Conservation (phyloP, 2,797 vertebrate genomes). For the Sarcoramphus papa region DNA sequence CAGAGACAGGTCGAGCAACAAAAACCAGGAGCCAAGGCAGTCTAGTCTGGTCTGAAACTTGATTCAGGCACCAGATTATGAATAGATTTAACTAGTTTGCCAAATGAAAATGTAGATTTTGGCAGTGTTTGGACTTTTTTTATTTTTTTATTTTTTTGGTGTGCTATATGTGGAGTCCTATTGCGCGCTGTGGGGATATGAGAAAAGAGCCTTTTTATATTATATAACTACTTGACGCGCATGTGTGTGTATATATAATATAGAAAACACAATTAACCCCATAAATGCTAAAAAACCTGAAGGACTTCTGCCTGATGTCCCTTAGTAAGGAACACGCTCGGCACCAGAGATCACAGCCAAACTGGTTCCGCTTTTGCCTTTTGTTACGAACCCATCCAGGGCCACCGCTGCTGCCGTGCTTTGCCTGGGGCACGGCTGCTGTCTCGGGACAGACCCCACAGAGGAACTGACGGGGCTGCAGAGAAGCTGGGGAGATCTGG, state of each 20-base stretch:
- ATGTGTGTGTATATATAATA: slow-evolving; percentile 45
- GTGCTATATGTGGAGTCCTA: slow-evolving; percentile 75
- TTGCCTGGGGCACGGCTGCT: not conserved
- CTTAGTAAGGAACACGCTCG: not conserved
- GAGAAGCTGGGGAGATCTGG: not conserved
- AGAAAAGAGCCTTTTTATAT: slow-evolving; percentile 87
- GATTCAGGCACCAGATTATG: slow-evolving; percentile 83
- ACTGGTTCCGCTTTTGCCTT: not conserved
- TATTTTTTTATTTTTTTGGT: slow-evolving; percentile 68
- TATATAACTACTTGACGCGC: slow-evolving; percentile 81
- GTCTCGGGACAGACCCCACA: not conserved
- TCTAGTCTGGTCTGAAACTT: slow-evolving; percentile 82
- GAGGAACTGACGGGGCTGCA: too few relatives aligned
- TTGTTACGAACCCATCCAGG: not conserved
- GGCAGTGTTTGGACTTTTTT: slow-evolving; percentile 75
- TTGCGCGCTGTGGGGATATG: slow-evolving; percentile 72
- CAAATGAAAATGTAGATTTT: slow-evolving; percentile 93
- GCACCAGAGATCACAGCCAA: not conserved
- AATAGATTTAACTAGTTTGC: slow-evolving; percentile 81
- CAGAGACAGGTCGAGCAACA: slow-evolving; percentile 79
- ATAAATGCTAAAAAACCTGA: slow-evolving; percentile 38
- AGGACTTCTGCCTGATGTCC: not conserved
- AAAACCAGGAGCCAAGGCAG: slow-evolving; percentile 78
- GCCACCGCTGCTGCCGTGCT: not conserved
- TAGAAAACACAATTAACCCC: slow-evolving; percentile 74